Evolutionary conservation across 2,113 vertebrate genomes (phyloP).

Genomic region (Oncorhynchus mykiss): DNA sequence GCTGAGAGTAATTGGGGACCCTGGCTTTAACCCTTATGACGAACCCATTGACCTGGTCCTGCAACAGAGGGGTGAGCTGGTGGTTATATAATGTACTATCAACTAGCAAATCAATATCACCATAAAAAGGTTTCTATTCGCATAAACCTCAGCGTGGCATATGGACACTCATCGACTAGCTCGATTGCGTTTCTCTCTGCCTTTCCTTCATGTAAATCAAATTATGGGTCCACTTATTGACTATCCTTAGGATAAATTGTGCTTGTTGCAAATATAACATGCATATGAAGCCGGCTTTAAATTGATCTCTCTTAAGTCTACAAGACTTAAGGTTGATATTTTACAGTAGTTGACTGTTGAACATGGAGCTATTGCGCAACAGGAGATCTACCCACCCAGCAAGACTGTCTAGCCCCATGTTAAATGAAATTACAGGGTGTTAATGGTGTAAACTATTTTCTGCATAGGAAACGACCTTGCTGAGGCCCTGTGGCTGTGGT

Average conservation of each 20-base stretch:
- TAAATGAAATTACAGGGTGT: constrained; percentile 48
- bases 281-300: not conserved
- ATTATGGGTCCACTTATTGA: constrained; percentile 17
- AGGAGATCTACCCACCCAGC: too few relatives aligned
- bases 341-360: not conserved
- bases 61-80: not conserved
- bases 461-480: constrained; percentile 25
- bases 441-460: constrained; percentile 41
- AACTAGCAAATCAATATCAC: constrained; percentile 48
- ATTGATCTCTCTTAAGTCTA: not conserved
- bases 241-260: not conserved
- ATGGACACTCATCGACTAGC: constrained; percentile 40
- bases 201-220: constrained; percentile 40
- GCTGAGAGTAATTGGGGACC: not conserved
- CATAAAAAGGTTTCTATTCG: constrained; percentile 39
- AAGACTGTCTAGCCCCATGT: not conserved
- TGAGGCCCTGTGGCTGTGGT: not conserved
- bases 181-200: constrained; percentile 13
- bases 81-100: constrained; percentile 13
- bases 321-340: not conserved
- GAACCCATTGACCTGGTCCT: not conserved
- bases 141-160: constrained; percentile 31
- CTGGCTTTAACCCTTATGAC: not conserved
- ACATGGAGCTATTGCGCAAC: not conserved
- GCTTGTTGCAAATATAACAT: not conserved